Evolutionary conservation across 2,113 vertebrate genomes (phyloP), one percentile per base, ranked within the genome.

Genomic region (Hippocampus zosterae): DNA sequence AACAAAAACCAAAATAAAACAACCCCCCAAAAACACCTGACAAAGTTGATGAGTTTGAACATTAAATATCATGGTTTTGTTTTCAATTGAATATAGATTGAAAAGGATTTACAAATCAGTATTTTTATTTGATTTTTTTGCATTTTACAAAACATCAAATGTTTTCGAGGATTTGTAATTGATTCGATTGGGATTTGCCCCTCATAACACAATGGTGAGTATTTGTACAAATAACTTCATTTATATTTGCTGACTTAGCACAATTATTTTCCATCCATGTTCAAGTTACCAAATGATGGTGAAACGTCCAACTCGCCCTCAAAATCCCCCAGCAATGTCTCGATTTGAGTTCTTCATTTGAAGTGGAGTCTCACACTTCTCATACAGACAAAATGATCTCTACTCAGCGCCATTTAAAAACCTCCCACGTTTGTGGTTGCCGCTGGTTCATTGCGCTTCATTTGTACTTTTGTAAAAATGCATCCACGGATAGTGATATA

Each of bases 351-450:
- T 29, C 41, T 65, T 70, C 7, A 68, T 65, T 72, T 74, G 63
- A 27, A 74, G 29, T 23, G 29, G 56, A 48, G 8, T 63, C 55
- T 25, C 63, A 53, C 33, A n/a, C 25, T 77, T 46, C 37, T 66
- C 69, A 53, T 65, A 3, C 69, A 53, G 59, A 9, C 57, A 60
- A 60, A 71, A 69, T 2, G 15, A 69, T 75, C 63, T 71, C 69
- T 19, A 69, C 40, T 65, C 37, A 52, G 59, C 67, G 73, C 40
- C 57, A 56, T 63, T 23, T 59, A 67, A 65, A 37, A 63, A 67
- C 48, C 77, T 72, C 33, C 44, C 44, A 73, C 50, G 40, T 50
- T 68, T 4, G 68, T 15, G 27, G 44, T 23, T 68, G 55, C 37
- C 72, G 29, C 15, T 25, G 41, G 19, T 79, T 80, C 48, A 75